These are phyloP conservation scores for Pocillopora verrucosa DNA, from an alignment of 64 coral and sea anemone species.

Conservation along the genomic window DNA sequence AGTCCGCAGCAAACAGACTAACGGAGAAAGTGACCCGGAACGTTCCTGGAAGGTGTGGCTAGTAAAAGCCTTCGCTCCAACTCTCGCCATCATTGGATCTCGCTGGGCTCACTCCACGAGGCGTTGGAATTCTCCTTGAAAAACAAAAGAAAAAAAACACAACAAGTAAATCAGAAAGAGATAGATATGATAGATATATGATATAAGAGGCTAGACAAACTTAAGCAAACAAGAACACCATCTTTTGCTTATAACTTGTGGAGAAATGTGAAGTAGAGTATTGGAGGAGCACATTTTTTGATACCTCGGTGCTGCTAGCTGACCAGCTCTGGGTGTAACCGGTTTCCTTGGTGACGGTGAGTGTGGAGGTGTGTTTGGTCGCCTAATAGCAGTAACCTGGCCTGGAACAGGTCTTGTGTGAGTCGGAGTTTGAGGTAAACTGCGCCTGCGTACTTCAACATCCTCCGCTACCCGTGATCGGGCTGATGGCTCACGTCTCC, in stretches of 20 bases:
- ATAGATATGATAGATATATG: too few species aligned
- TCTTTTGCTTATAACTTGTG: neutral
- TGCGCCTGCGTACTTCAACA: slow-evolving; percentile 45
- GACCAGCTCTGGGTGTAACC: slow-evolving; percentile 43
- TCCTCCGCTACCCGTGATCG: slow-evolving; percentile 18
- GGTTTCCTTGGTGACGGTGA: neutral
- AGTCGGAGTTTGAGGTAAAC: slow-evolving; percentile 56
- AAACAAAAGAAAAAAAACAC: neutral
- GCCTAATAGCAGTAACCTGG: neutral
- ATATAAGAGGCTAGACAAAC: too few species aligned
- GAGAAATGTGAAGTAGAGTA: neutral
- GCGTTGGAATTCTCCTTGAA: slow-evolving; percentile 54
- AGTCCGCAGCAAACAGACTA: neutral
- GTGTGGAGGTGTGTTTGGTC: neutral
- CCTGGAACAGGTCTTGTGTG: neutral
- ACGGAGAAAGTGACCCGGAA: too few species aligned
- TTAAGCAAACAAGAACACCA: neutral
- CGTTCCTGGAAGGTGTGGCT: neutral
- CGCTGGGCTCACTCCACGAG: slow-evolving; percentile 28
- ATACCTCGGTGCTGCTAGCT: slow-evolving; percentile 61
- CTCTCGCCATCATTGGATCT: slow-evolving; percentile 15
- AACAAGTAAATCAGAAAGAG: neutral
- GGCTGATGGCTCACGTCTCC: slow-evolving; percentile 19
- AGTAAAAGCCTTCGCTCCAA: slow-evolving; percentile 30
- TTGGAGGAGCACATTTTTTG: neutral